These are phyloP conservation scores for Falco peregrinus DNA, from an alignment of 2,797 vertebrate genomes.

Conservation along the genomic window DNA sequence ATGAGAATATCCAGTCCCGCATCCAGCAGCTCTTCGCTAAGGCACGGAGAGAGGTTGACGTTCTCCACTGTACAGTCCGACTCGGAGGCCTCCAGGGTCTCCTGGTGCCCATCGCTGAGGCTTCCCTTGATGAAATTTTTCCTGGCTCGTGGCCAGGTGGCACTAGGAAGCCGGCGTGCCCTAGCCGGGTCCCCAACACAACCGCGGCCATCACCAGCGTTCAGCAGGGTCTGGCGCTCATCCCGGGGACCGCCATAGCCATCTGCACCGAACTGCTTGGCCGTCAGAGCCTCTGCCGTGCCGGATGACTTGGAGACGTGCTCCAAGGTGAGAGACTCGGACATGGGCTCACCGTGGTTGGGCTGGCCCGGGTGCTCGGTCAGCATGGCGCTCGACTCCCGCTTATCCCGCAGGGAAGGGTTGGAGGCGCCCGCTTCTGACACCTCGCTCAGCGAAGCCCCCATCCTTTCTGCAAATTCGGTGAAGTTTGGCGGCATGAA, in stretches of 20 bases:
- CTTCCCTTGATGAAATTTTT: conserved; percentile 75
- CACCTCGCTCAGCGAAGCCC: conserved; percentile 86
- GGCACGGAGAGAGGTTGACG: conserved; percentile 89
- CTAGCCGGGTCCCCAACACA: conserved; percentile 41
- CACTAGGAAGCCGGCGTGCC: conserved; percentile 72
- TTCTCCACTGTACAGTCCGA: conserved; percentile 77
- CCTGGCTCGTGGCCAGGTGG: conserved; percentile 80
- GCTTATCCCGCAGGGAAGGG: conserved; percentile 85
- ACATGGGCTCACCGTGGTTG: conserved; percentile 55
- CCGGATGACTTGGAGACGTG: conserved; percentile 66
- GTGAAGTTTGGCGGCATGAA: conserved; percentile 96
- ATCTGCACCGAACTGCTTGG: conserved; percentile 54
- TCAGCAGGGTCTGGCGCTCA: conserved; percentile 69
- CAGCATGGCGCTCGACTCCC: conserved; percentile 79
- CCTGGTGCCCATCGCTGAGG: conserved; percentile 72
- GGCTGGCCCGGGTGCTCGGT: conserved; percentile 67
- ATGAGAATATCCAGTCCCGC: conserved; percentile 75
- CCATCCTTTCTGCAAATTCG: conserved; percentile 93
- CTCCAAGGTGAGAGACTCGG: conserved; percentile 74
- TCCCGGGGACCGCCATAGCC: conserved; percentile 46
- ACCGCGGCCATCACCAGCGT: neutral
- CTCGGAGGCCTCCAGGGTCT: conserved; percentile 72
- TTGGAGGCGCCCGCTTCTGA: conserved; percentile 78
- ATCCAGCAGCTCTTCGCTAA: conserved; percentile 90
- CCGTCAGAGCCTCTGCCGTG: conserved; percentile 39